These are phyloP conservation scores for Gopherus evgoodei DNA, from an alignment of 2,113 vertebrate species.

Conservation along the genomic window DNA sequence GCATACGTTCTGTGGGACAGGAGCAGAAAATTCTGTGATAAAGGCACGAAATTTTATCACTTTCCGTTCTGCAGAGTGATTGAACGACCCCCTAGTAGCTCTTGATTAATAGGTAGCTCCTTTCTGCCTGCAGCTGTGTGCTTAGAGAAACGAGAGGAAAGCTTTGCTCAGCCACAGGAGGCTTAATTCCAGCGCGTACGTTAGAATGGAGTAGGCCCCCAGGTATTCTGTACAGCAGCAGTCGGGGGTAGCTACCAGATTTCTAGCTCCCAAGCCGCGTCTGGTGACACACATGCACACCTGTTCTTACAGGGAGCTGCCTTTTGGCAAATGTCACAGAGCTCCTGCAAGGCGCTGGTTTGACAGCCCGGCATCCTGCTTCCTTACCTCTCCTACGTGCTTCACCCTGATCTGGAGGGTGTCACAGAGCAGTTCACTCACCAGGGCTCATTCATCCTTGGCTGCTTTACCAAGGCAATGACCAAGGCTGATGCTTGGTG, in stretches of 20 bases:
- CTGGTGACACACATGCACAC: background rate
- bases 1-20: background rate
- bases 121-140: background rate
- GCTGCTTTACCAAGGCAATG: background rate
- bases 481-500: background rate
- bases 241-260: background rate
- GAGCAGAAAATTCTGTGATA: background rate
- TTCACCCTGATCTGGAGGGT: background rate
- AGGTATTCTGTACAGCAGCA: background rate
- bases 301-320: too few relatives aligned
- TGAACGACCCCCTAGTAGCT: background rate
- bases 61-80: background rate
- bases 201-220: background rate
- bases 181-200: background rate
- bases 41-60: background rate
- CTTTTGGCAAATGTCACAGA: background rate
- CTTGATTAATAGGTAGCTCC: background rate
- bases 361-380: background rate
- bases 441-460: background rate
- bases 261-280: background rate
- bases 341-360: background rate
- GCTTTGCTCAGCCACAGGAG: background rate
- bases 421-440: background rate
- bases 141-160: background rate
- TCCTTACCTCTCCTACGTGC: fast-evolving